These are phyloP conservation scores for Nomada goodeniana DNA, from an alignment of 2,888 invertebrate genomes.

Conservation along the genomic window DNA sequence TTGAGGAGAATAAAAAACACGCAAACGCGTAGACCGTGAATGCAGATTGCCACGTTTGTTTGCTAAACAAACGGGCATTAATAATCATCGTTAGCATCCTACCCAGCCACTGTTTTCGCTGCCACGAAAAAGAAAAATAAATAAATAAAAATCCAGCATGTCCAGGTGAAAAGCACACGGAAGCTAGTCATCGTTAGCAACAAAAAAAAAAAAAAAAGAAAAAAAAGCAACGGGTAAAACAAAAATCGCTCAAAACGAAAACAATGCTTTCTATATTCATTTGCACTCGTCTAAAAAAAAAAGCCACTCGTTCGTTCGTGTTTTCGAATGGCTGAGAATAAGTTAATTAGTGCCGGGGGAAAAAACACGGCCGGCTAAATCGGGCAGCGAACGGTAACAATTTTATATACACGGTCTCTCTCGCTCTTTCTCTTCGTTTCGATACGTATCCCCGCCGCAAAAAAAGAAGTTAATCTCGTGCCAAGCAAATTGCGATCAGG, in stretches of 20 bases:
- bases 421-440: background rate
- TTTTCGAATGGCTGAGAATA: constrained; percentile 38
- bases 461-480: constrained; percentile 59
- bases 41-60: no score
- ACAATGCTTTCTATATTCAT: constrained; percentile 9
- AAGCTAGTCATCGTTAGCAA: background rate
- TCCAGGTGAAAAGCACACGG: background rate
- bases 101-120: background rate
- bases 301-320: constrained; percentile 28
- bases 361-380: constrained; percentile 25
- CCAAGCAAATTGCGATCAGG: constrained; percentile 46
- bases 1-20: background rate
- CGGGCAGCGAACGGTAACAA: constrained; percentile 30
- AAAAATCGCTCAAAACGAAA: background rate
- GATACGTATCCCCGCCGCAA: constrained; percentile 26
- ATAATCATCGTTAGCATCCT: background rate
- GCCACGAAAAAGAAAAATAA: background rate
- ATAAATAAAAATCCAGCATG: background rate
- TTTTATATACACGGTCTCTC: constrained; percentile 30
- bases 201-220: background rate
- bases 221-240: background rate
- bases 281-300: background rate
- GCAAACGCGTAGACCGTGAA: no score
- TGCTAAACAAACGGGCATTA: background rate
- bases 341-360: constrained; percentile 46